Base-by-base conservation (phyloP, 2,797 vertebrate genomes). In the Schizopygopsis malacanthus region DNA sequence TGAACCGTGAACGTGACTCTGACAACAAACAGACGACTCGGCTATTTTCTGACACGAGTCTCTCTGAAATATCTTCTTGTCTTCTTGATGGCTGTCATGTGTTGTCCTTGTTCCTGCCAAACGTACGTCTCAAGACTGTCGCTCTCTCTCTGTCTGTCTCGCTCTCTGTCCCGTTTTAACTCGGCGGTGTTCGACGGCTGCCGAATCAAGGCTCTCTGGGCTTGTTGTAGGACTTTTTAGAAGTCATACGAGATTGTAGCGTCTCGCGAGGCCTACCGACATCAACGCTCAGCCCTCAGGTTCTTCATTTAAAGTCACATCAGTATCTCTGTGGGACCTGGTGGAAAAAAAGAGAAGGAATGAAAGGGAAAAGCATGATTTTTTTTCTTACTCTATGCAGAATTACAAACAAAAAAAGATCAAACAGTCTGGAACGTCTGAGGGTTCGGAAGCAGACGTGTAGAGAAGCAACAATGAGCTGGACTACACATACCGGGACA, bases 331-430 rank as follows among this genome's bases (percentile, higher is more conserved):
- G 43, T 78, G 76, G 78, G 78, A 87, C 78, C 81, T 70, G 52
- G 33, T 84, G 28, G 52, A 69, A n/a, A 56, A 61, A 61, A 69
- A 33, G 5, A 50, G n/a, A 79, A 72, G 41, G 43, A 85, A 86
- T 67, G 87, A 88, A 87, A 88, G 81, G 73, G 86, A 83, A 69
- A 89, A 75, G 56, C 78, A 59, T 80, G 79, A 47, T 76, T 88
- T 43, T 43, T 82, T 87, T 50, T 47, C 43, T 61, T 16, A 72
- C 86, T 88, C 75, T 85, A 85, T 75, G 69, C 69, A 72, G 61
- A 85, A 89, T 89, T 82, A 86, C 86, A 88, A 89, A 89, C 81
- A 87, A 86, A 83, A 82, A 89, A 89, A 73, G 84, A 90, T 90
- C 89, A 91, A 90, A 90, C 87, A 39, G 79, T 54, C 71, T 87